Conservation (phyloP, 2,113 vertebrate species). For the Brachyistius frenatus region DNA sequence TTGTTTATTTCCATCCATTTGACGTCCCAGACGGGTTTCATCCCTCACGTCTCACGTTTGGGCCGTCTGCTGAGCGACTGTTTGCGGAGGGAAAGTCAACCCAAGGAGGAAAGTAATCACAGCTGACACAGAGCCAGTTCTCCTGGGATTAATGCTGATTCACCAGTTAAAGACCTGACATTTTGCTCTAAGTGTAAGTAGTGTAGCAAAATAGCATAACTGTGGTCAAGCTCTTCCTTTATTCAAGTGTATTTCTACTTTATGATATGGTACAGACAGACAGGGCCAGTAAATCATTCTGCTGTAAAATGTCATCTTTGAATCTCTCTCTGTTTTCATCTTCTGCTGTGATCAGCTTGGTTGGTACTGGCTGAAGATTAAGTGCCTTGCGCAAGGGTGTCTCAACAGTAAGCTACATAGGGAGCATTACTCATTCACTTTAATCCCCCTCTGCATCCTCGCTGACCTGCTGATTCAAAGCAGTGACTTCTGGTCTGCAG, state of each 20-base stretch:
- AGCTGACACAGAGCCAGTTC: slow-evolving; percentile 8
- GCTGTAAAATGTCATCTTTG: too few relatives aligned
- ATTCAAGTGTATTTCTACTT: not conserved
- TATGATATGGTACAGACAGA: not conserved
- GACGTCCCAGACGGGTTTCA: slow-evolving; percentile 1
- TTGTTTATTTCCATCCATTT: not conserved
- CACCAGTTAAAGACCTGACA: slow-evolving; percentile 21
- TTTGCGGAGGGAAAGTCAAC: slow-evolving; percentile 32
- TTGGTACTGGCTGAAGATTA: slow-evolving; percentile 16
- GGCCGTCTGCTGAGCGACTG: slow-evolving; percentile 4
- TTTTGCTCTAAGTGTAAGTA: not conserved
- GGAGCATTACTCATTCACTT: slow-evolving; percentile 7
- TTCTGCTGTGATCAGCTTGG: not conserved
- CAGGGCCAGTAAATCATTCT: not conserved
- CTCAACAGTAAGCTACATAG: not conserved
- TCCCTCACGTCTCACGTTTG: slow-evolving; percentile 1
- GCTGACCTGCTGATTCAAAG: slow-evolving; percentile 10
- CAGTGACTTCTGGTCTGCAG: too few relatives aligned
- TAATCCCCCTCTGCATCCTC: not conserved
- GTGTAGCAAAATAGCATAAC: not conserved
- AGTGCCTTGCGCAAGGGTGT: slow-evolving; percentile 28
- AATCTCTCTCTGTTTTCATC: too few relatives aligned
- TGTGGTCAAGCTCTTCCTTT: too few relatives aligned
- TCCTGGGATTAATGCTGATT: slow-evolving; percentile 28
- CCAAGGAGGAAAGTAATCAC: slow-evolving; percentile 32